Evolutionary conservation across 2,797 vertebrate species (phyloP), one percentile per base, ranked within the genome.

Genomic region (Macropodus opercularis): DNA sequence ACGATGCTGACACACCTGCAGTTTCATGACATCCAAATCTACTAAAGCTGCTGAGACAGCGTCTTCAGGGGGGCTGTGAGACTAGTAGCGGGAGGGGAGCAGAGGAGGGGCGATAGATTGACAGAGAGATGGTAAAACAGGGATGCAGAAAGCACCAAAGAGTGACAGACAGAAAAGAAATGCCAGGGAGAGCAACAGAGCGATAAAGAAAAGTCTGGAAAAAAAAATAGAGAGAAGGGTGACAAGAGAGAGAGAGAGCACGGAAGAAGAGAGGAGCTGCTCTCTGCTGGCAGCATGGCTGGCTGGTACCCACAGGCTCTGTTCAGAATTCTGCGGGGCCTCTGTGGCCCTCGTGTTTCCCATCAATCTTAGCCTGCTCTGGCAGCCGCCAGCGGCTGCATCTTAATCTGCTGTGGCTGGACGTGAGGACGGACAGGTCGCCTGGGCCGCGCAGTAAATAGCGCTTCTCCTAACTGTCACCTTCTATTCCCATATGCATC

Each of bases 401-500:
- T 90, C 89, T 90, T 88, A 86, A 87, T 88, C 88, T 75, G 77
- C 85, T 27, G 81, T 75, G 78, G 88, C 80, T 46, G 85, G 80
- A 90, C 84, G 84, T 90, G 89, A 89, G 87, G 89, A 87, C 85
- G 79, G 87, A 86, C 90, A 89, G 87, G 86, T 88, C 83, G 63
- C 83, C 79, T 80, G 87, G 84, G 85, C 82, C 58, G 19, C 3
- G 69, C 77, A 84, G 86, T 89, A 90, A 90, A 89, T 89, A 89
- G 90, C 85, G 78, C 75, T 68, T 56, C 85, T 81, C 75, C 81
- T 79, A 61, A 83, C 81, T 82, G 83, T 84, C 82, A 72, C 81
- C 77, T 71, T 40, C 55, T 70, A 73, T 69, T 80, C 79, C 82
- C 78, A 29, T 13, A 52, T 73, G 79, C 59, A 54, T 53, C 74